Evolutionary conservation across 2,113 vertebrate species (phyloP), one percentile per base, ranked within the genome.

Genomic region (Ochotona curzoniae): DNA sequence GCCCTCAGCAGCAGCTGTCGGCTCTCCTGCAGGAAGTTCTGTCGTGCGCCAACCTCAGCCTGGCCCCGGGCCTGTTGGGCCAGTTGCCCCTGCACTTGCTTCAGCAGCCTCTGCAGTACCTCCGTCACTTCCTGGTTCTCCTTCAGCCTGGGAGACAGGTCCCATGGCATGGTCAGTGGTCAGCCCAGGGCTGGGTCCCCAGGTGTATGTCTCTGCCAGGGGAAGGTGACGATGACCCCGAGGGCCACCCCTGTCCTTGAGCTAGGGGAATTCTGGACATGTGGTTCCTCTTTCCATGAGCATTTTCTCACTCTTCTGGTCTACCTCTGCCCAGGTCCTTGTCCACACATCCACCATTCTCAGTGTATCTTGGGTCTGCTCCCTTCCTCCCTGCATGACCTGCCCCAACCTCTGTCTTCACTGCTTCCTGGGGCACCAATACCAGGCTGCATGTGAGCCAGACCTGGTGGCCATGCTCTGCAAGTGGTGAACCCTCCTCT

Each of bases 401-500:
- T 18, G n/a, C n/a, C 61, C n/a, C 20, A n/a, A 10, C 38, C 79
- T 26, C 35, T 17, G 49, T 17, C 64, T 26, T 8, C 61, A 25
- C 64, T 51, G 12, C 44, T 74, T 47, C 80, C 82, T 44, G 0
- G 0, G 28, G 15, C 32, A 69, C 69, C 14, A 1, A 12, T 28
- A 35, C 51, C 8, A 8, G 18, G 30, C 93, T 10, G 3, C 47
- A 28, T 18, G 44, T 14, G 8, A 4, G 57, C 78, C 98, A 47
- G 98, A 99, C 99, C 98, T 98, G 95, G 97, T 97, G 84, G 98
- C 98, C 49, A 98, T 97, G 21, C 94, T 98, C 95, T 97, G 98
- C 92, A 99, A 97, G 95, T 98, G 98, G 51, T 98, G 94, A 76
- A 98, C 98, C 97, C 98, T 99, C 70, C 96, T 98, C 96, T 99